These are phyloP conservation scores for Molorchus minor DNA, from an alignment of 2,888 invertebrate species.

Conservation along the genomic window DNA sequence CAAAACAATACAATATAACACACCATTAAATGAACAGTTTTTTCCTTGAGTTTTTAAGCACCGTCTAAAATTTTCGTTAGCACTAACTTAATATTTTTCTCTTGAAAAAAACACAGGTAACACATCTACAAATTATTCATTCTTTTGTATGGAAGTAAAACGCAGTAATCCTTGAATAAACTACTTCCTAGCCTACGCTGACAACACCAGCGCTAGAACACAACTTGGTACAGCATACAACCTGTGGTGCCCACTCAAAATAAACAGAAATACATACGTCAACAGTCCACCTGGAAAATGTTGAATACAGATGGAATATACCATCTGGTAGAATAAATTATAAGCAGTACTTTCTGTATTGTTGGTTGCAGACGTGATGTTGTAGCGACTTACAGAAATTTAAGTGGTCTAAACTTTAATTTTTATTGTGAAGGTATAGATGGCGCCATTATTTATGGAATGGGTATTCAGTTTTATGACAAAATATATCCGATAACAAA, in stretches of 20 bases:
- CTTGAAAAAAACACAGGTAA: constrained; percentile 17
- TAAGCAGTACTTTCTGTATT: not conserved
- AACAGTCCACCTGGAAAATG: constrained; percentile 11
- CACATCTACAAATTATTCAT: constrained; percentile 17
- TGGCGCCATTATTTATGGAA: too few relatives aligned
- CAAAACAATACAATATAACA: constrained; percentile 13
- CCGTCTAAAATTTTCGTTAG: too few relatives aligned
- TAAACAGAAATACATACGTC: constrained; percentile 29
- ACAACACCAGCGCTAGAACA: constrained; percentile 13
- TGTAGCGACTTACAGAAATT: too few relatives aligned
- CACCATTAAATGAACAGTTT: not conserved
- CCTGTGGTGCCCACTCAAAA: constrained; percentile 31
- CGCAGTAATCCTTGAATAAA: constrained; percentile 25
- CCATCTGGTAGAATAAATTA: not conserved
- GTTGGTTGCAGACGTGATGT: constrained; percentile 6
- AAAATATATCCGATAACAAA: too few relatives aligned
- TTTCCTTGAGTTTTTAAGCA: too few relatives aligned
- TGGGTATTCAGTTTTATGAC: too few relatives aligned
- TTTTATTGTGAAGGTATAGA: too few relatives aligned
- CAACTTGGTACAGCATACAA: constrained; percentile 17
- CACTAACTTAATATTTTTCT: too few relatives aligned
- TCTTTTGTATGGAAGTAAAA: constrained; percentile 20
- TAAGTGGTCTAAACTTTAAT: too few relatives aligned
- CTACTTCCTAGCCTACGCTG: constrained; percentile 24
- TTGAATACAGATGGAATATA: not conserved